Conservation (phyloP, 2,797 vertebrate species). For the Arctocebus calabarensis region DNA sequence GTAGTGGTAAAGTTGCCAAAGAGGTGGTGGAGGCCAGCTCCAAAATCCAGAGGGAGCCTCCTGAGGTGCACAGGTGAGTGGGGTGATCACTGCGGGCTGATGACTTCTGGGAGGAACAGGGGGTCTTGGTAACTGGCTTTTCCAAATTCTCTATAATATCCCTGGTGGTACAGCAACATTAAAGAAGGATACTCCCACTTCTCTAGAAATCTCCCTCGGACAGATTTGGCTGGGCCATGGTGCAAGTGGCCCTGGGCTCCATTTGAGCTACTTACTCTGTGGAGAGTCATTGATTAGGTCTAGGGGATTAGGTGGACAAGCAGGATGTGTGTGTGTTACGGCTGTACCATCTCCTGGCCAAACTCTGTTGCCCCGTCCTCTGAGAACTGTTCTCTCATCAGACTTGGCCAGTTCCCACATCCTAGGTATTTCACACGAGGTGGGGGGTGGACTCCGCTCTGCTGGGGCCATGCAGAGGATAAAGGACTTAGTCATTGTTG, state of each 20-base stretch:
- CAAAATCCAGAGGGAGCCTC: slow-evolving; percentile 97
- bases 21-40: slow-evolving; percentile 98
- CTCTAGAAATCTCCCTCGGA: not conserved
- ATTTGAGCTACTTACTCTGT: not conserved
- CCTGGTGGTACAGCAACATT: not conserved
- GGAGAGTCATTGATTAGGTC: not conserved
- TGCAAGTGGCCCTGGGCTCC: accelerated
- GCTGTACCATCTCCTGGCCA: not conserved
- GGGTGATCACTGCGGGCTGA: accelerated
- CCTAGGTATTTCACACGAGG: not conserved
- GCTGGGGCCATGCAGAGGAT: not conserved
- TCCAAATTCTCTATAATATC: not conserved
- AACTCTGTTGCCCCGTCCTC: not conserved
- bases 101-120: not conserved
- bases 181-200: not conserved
- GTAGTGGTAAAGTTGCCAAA: slow-evolving; percentile 97
- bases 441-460: not conserved
- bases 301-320: not conserved
- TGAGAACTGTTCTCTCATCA: not conserved
- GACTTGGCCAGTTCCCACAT: not conserved
- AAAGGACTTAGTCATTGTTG: not conserved
- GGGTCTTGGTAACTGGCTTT: not conserved
- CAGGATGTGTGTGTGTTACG: not conserved
- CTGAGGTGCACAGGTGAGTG: slow-evolving; percentile 94
- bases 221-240: not conserved